Evolutionary conservation across 2,113 vertebrate species (phyloP), one percentile per base, ranked within the genome.

Genomic region (Pitta sordida): DNA sequence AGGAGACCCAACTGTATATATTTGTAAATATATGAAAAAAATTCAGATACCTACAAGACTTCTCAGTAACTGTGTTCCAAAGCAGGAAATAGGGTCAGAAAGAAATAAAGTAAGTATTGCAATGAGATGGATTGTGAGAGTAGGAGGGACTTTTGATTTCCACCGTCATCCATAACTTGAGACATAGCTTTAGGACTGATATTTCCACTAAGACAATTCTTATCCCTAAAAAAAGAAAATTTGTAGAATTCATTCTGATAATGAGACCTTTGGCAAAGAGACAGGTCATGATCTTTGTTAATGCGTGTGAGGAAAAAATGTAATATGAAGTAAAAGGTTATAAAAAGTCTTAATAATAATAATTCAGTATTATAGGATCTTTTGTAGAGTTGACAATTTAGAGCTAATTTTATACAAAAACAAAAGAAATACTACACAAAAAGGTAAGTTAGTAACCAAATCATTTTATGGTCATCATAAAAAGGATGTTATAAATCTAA

Each of bases 381-480:
- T 90, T 87, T n/a, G 64, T 58, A 82, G 64, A 90, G 13, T 84
- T 77, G 62, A 20, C 79, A 94, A 37, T 49, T 88, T 56, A 74
- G 17, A 59, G 6, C 26, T 96, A 85, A 69, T 93, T 96, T 91
- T 85, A 80, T 64, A 71, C 7, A 88, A 90, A 91, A 81, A 78
- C 0, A 87, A 95, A 75, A 93, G 34, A 88, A 95, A 97, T 78
- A 80, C 68, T 94, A 39, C 37, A 75, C 84, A 43, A 96, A 97
- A 96, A 88, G 15, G 27, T 73, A 93, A 90, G 55, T 63, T 94
- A 69, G 46, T 85, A 95, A 89, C 30, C 32, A 91, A 90, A 85
- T 92, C 2, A 86, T 87, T 95, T 81, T 34, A 64, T 48, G 90
- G 49, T 81, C 44, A 52, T 77, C 39, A 32, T 86, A 78, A 91